These are phyloP conservation scores for Drosophila malerkotliana DNA, from an alignment of 1,140 invertebrate genomes.

Conservation along the genomic window DNA sequence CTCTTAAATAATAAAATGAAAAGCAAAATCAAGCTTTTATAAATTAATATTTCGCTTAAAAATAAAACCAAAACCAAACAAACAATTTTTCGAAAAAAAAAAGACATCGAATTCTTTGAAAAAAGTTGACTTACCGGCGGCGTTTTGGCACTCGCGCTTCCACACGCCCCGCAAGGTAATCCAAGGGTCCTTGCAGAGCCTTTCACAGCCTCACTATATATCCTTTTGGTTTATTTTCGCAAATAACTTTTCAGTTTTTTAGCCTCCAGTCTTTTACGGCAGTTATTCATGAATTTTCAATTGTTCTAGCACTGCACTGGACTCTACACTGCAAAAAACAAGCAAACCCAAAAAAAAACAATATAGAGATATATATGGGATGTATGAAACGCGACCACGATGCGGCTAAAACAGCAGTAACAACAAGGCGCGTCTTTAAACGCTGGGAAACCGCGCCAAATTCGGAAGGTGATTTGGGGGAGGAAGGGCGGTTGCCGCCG, in stretches of 20 bases:
- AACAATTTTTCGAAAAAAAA: background rate
- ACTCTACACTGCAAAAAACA: constrained; percentile 28
- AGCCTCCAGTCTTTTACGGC: background rate
- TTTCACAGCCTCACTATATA: constrained; percentile 18
- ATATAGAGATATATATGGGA: background rate
- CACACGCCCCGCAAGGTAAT: constrained; percentile 67
- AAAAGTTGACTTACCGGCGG: constrained; percentile 22
- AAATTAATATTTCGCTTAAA: background rate
- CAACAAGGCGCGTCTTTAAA: constrained; percentile 1
- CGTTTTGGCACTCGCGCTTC: constrained; percentile 1
- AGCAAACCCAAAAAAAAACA: constrained; percentile 13
- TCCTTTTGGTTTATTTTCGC: background rate
- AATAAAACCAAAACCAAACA: background rate
- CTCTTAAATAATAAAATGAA: background rate
- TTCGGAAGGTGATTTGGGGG: background rate
- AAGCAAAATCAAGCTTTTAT: background rate
- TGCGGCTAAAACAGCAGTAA: constrained; percentile 4
- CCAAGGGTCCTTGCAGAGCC: constrained; percentile 77
- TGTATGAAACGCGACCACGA: background rate
- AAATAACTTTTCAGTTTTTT: background rate
- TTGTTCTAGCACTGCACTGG: constrained; percentile 1
- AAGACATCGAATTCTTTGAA: background rate
- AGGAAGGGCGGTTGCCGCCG: too few species aligned
- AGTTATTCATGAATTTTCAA: background rate
- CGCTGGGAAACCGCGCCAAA: constrained; percentile 30